Base-by-base conservation (phyloP, 2,797 vertebrate species). In the Ctenosaura bakeri region DNA sequence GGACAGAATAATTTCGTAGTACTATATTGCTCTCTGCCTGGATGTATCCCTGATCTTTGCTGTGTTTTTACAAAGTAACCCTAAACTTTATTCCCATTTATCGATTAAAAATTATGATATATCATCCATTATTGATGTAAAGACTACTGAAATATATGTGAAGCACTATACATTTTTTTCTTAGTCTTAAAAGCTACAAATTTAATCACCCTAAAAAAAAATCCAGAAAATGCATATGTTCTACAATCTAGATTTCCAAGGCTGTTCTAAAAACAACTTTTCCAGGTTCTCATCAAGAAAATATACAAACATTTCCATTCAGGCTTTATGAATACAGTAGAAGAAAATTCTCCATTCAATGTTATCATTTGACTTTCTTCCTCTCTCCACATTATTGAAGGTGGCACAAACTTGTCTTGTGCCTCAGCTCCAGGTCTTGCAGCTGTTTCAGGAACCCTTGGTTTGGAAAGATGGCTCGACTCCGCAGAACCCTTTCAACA, bases 391-490 rank as follows among this genome's bases (percentile, higher is more conserved):
- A 22, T 81, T 29, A 91, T 22, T 89, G 29, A 85, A 91, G 71
- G 85, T 90, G 86, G 86, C 59, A 69, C 2, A 29, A 24, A 12
- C 50, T 24, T 83, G 9, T 79, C 35, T 4, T 80, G 2, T 90
- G 54, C 76, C 35, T 91, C 24, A 82, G 89, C 46, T 92, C 96
- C 91, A 97, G 95, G 42, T 94, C 85, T 38, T 95, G 83, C 56
- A 96, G 97, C 66, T 97, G 97, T 12, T 96, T 93, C 7, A 97
- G 94, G 91, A 97, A 97, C 62, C 97, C 97, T 4, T 88, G 56
- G 46, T 98, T 96, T 22, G 97, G 97, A 46, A 93, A 94, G 92
- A 97, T 94, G 86, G 94, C 96, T 89, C 91, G 29, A 71, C 91
- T 92, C 54, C 38, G 81, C 89, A 89, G 90, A 73, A 97, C 92